A percentile compares a stretch with the other conserved stretches of the same genome.
Evolutionary conservation across 1,140 invertebrate species (phyloP).

Genomic region (Drosophila simulans): DNA sequence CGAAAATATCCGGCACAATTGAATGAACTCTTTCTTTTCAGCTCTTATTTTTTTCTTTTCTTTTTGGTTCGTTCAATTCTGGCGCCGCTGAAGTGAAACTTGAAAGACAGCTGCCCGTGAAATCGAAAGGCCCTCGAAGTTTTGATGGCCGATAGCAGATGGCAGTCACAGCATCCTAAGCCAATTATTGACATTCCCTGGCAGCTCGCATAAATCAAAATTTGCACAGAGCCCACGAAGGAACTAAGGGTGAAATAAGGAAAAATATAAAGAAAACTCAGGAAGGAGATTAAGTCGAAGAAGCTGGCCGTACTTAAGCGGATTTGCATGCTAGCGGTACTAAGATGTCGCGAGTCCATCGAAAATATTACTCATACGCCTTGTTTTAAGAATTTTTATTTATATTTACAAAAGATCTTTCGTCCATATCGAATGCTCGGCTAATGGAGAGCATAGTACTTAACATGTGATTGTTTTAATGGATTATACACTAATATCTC

Average conservation of each 20-base stretch:
- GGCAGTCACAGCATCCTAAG: constrained; percentile 48
- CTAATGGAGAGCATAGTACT: too few relatives aligned
- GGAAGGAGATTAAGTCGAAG: not conserved
- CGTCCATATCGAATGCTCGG: too few relatives aligned
- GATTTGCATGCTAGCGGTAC: constrained; percentile 11
- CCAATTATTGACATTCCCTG: constrained; percentile 69
- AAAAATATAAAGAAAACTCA: constrained; percentile 1
- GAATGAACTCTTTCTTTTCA: constrained; percentile 9
- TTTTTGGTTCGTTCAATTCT: not conserved
- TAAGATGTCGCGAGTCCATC: not conserved
- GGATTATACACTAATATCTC: too few relatives aligned
- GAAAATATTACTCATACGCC: not conserved
- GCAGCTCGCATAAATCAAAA: constrained; percentile 70
- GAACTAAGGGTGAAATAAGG: not conserved
- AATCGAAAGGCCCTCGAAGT: not conserved
- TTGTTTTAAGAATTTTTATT: too few relatives aligned
- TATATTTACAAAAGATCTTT: too few relatives aligned
- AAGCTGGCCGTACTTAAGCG: constrained; percentile 7
- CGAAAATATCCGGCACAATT: constrained; percentile 13
- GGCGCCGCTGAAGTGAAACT: constrained; percentile 22
- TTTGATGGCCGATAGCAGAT: constrained; percentile 19
- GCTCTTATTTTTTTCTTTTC: constrained; percentile 27
- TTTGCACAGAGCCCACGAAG: constrained; percentile 15
- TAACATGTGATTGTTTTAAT: too few relatives aligned
- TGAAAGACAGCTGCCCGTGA: constrained; percentile 48